Evolutionary conservation across 2,797 vertebrate genomes (phyloP).

Genomic region (Melanotaenia pygmaea): DNA sequence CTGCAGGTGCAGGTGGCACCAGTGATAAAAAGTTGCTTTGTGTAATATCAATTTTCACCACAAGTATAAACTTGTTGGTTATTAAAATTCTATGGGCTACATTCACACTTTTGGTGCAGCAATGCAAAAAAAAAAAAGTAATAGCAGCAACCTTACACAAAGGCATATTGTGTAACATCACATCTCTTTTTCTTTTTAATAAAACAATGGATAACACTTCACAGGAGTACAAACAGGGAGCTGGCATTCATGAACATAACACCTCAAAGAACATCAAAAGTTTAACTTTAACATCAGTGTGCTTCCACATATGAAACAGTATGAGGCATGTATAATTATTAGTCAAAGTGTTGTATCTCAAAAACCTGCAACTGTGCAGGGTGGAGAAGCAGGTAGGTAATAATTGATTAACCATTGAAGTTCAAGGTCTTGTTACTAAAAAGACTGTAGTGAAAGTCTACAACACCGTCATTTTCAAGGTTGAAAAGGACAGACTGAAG

Average conservation of each 20-base stretch:
- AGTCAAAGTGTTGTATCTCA: constrained; percentile 35
- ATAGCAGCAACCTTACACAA: background rate
- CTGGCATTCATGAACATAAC: background rate
- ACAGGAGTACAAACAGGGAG: constrained; percentile 17
- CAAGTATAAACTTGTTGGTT: constrained; percentile 13
- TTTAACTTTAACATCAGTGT: constrained; percentile 32
- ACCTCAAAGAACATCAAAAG: constrained; percentile 19
- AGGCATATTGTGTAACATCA: constrained; percentile 32
- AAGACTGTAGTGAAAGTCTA: constrained; percentile 38
- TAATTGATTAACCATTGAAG: constrained; percentile 65
- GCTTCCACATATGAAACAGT: constrained; percentile 10
- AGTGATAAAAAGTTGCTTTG: background rate
- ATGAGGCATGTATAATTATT: constrained; percentile 46
- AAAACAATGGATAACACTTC: constrained; percentile 33
- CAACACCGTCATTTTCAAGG: constrained; percentile 11
- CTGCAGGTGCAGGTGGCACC: background rate
- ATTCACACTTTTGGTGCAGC: background rate
- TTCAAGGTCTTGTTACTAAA: constrained; percentile 59
- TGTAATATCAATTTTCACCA: background rate
- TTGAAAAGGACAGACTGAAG: constrained; percentile 21
- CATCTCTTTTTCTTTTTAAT: constrained; percentile 17
- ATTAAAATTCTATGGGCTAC: constrained; percentile 26
- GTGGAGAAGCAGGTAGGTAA: constrained; percentile 45
- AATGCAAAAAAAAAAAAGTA: constrained; percentile 6
- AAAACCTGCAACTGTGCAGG: constrained; percentile 24